Percentiles rank a stretch among this genome's conserved stretches.
Conservation (phyloP, 2,888 invertebrate genomes). For the Meliscaeva auricollis region DNA sequence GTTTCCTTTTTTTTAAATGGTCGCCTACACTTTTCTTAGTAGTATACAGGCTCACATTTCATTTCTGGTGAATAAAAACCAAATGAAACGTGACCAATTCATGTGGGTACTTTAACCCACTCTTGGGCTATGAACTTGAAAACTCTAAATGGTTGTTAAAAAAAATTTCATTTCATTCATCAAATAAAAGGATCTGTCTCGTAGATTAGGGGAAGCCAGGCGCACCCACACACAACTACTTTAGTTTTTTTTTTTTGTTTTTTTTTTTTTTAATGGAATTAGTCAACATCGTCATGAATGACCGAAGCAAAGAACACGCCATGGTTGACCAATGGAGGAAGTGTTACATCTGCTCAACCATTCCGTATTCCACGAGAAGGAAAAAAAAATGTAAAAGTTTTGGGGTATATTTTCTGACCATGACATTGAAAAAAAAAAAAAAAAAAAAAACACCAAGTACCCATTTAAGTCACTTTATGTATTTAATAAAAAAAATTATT, state of each 20-base stretch:
- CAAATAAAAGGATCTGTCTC: constrained; percentile 35
- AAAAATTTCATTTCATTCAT: constrained; percentile 45
- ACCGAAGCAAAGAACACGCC: neutral
- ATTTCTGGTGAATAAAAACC: constrained; percentile 42
- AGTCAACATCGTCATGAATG: constrained; percentile 24
- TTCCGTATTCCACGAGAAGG: neutral
- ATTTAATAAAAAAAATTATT: constrained; percentile 4
- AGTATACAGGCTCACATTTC: neutral
- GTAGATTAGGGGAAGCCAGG: constrained; percentile 3
- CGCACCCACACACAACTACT: constrained; percentile 35
- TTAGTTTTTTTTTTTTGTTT: constrained; percentile 2
- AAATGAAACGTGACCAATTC: constrained; percentile 66
- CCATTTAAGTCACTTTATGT: constrained; percentile 22
- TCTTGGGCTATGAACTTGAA: constrained; percentile 47
- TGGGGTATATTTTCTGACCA: constrained; percentile 49
- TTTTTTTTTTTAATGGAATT: constrained; percentile 22
- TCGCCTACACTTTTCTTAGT: neutral
- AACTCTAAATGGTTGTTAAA: constrained; percentile 39
- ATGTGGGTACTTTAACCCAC: constrained; percentile 36
- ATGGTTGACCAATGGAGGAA: constrained; percentile 9
- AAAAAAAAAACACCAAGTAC: constrained; percentile 6
- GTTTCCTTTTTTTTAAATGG: no score
- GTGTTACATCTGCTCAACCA: constrained; percentile 45
- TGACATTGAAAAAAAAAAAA: constrained; percentile 51
- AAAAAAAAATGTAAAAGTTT: constrained; percentile 10